Percentiles rank a stretch among this genome's conserved stretches.
Evolutionary conservation across 1,140 invertebrate genomes (phyloP).

Genomic region (Dendrolimus punctatus): DNA sequence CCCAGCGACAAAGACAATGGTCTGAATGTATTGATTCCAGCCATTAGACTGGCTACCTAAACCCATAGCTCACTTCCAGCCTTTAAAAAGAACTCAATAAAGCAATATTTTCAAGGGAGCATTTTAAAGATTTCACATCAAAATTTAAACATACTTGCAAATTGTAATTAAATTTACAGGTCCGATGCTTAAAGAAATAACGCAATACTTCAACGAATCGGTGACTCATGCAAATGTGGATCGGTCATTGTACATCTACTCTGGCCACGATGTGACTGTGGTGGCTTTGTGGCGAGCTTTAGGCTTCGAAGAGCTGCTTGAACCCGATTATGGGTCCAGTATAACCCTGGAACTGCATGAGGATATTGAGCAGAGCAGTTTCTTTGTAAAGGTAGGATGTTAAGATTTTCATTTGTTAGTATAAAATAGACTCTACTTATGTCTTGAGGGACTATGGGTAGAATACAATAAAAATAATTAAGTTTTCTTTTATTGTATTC

Average conservation of each 20-base stretch:
- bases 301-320: slow-evolving; percentile 75
- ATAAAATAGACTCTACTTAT: too few species aligned
- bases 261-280: slow-evolving; percentile 83
- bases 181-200: slow-evolving; percentile 68
- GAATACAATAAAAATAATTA: too few species aligned
- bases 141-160: too few species aligned
- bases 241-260: slow-evolving; percentile 68
- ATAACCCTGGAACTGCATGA: slow-evolving; percentile 79
- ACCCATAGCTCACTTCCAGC: too few species aligned
- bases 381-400: slow-evolving; percentile 48
- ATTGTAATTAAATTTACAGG: slow-evolving; percentile 36
- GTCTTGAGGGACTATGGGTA: too few species aligned
- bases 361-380: slow-evolving; percentile 44
- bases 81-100: too few species aligned
- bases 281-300: slow-evolving; percentile 79
- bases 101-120: too few species aligned
- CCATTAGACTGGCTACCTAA: too few species aligned
- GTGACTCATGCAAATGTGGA: slow-evolving; percentile 30
- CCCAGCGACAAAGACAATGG: too few species aligned
- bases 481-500: too few species aligned
- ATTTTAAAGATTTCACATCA: too few species aligned
- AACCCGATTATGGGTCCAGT: slow-evolving; percentile 80
- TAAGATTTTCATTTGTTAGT: not conserved
- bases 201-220: slow-evolving; percentile 25
- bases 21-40: too few species aligned